phyloP scores from a whole-genome alignment of 2,113 vertebrate genomes.

The Alligator sinensis region DNA sequence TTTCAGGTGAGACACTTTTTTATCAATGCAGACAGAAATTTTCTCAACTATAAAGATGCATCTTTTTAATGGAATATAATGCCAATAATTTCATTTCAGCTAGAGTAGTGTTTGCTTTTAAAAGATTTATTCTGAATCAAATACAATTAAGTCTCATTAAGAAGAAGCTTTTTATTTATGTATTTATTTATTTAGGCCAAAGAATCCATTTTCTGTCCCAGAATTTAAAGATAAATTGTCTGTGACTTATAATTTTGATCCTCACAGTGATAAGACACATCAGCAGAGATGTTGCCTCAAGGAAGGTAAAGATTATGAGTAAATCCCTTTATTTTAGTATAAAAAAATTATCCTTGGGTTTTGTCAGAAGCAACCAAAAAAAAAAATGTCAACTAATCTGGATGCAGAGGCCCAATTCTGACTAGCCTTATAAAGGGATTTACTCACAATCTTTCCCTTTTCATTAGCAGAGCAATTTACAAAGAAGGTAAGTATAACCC shows the following conservation, averaged over 20 bases:
- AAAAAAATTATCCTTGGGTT: not conserved
- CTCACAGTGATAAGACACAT: not conserved
- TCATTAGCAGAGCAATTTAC: too few relatives aligned
- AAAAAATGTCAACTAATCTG: not conserved
- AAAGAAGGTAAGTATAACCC: too few relatives aligned
- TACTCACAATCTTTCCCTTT: too few relatives aligned
- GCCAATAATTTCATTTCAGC: constrained; percentile 10
- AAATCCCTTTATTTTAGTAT: not conserved
- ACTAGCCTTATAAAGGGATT: not conserved
- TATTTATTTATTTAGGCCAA: not conserved
- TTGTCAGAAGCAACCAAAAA: not conserved
- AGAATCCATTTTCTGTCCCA: not conserved
- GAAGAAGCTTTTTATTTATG: not conserved
- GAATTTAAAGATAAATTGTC: not conserved
- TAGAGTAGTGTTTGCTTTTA: not conserved
- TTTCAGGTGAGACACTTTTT: not conserved
- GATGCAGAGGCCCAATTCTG: not conserved
- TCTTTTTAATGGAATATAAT: not conserved
- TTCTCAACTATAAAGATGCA: not conserved
- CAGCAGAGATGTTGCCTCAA: not conserved
- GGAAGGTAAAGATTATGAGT: not conserved
- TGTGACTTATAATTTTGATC: not conserved
- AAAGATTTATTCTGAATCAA: not conserved
- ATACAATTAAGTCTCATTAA: not conserved
- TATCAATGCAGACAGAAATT: not conserved